phyloP scores from a whole-genome alignment of 2,888 invertebrate species.

The Trichopoda pennipes region DNA sequence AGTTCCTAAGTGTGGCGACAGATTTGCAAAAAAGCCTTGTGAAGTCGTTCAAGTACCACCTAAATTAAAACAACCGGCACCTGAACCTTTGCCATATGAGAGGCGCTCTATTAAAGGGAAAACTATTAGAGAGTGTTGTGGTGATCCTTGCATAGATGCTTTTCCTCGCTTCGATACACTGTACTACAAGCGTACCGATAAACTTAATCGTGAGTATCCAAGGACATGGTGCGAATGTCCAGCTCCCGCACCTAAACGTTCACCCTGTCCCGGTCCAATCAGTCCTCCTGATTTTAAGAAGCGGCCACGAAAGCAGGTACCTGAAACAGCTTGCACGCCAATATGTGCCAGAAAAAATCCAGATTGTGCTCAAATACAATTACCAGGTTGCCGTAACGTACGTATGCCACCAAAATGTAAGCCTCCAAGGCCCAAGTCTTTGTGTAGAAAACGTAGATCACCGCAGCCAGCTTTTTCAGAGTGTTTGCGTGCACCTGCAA shows the following conservation, averaged over 20 bases:
- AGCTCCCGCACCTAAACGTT: conserved; percentile 68
- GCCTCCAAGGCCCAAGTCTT: neutral
- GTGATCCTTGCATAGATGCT: conserved; percentile 55
- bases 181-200: conserved; percentile 76
- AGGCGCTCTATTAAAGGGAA: conserved; percentile 3
- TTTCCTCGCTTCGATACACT: conserved; percentile 75
- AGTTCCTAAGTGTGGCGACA: conserved; percentile 23
- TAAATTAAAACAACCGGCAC: neutral
- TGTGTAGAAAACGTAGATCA: conserved; percentile 62
- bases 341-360: neutral
- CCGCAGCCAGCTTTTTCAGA: conserved; percentile 72
- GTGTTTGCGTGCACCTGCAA: conserved; percentile 53
- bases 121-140: conserved; percentile 43
- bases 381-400: conserved; percentile 36
- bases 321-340: conserved; percentile 41
- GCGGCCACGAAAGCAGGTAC: conserved; percentile 25
- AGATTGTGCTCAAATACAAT: conserved; percentile 38
- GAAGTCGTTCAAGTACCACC: neutral
- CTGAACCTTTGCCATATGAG: neutral
- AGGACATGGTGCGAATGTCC: conserved; percentile 78
- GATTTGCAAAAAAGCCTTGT: conserved; percentile 23
- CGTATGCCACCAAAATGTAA: conserved; percentile 68
- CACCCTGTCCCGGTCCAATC: conserved; percentile 69
- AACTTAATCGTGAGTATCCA: conserved; percentile 74
- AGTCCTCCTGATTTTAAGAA: conserved; percentile 62